Evolutionary conservation across 1,140 invertebrate species (phyloP).

Genomic region (Brachionus sp.): DNA sequence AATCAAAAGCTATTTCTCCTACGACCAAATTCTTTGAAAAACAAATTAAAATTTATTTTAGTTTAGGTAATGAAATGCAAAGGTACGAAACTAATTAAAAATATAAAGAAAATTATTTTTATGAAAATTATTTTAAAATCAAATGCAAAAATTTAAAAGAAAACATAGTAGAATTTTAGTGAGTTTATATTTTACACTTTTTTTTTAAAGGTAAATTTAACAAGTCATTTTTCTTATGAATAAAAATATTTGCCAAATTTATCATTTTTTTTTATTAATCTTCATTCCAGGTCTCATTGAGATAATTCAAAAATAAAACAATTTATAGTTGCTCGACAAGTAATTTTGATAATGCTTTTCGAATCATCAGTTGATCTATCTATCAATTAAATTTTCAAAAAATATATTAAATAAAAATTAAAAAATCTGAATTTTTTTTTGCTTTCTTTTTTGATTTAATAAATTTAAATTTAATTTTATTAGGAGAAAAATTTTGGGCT

Average conservation of each 20-base stretch:
- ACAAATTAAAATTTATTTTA: neutral
- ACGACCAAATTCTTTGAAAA: neutral
- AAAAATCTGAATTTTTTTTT: no score
- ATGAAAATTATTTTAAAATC: constrained; percentile 12
- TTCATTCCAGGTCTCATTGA: neutral
- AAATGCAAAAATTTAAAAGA: neutral
- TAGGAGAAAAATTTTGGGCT: no score
- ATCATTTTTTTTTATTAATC: neutral
- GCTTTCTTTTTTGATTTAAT: neutral
- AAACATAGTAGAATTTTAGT: neutral
- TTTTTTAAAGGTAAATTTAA: neutral
- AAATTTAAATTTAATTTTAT: no score
- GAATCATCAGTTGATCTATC: no score
- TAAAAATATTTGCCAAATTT: neutral
- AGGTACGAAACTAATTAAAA: neutral
- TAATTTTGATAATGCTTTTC: neutral
- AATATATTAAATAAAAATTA: neutral
- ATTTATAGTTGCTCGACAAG: neutral
- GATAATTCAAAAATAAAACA: neutral
- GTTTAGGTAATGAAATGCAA: neutral
- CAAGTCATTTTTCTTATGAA: neutral
- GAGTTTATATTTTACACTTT: neutral
- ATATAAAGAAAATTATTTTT: neutral
- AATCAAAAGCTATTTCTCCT: neutral
- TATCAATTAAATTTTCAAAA: no score